phyloP scores from a whole-genome alignment of 2,113 vertebrate species.

The Sinocyclocheilus anshuiensis region DNA sequence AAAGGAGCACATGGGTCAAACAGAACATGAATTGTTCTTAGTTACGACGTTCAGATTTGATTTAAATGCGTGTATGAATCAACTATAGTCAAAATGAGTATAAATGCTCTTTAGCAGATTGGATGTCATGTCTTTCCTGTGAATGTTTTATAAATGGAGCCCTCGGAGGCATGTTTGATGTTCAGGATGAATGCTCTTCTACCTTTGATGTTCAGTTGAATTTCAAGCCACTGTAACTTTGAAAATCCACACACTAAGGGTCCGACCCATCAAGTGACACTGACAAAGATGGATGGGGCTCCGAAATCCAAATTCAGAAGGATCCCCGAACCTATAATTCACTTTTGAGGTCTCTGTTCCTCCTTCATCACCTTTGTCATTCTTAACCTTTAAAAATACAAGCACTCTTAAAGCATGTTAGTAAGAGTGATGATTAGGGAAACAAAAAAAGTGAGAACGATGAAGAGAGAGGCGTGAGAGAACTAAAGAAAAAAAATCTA shows the following conservation, averaged over 20 bases:
- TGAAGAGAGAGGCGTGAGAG: background rate
- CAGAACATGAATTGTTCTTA: background rate
- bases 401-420: background rate
- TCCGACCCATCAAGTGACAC: conserved; percentile 11
- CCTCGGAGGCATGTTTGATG: conserved; percentile 45
- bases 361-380: background rate
- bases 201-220: conserved; percentile 43
- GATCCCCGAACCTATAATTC: background rate
- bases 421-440: background rate
- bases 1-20: background rate
- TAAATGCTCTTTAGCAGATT: background rate
- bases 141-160: conserved; percentile 1
- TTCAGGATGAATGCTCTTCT: conserved; percentile 36
- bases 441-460: conserved; percentile 1
- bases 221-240: conserved; percentile 16
- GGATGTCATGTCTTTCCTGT: conserved; percentile 8
- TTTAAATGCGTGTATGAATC: background rate
- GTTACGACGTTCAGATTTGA: background rate
- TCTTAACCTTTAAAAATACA: background rate
- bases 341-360: background rate
- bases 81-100: background rate
- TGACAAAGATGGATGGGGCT: background rate
- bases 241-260: conserved; percentile 34
- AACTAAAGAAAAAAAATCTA: background rate
- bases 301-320: background rate